Evolutionary conservation across 2,888 invertebrate species (phyloP).

Genomic region (Rhamphomyia laevipes): DNA sequence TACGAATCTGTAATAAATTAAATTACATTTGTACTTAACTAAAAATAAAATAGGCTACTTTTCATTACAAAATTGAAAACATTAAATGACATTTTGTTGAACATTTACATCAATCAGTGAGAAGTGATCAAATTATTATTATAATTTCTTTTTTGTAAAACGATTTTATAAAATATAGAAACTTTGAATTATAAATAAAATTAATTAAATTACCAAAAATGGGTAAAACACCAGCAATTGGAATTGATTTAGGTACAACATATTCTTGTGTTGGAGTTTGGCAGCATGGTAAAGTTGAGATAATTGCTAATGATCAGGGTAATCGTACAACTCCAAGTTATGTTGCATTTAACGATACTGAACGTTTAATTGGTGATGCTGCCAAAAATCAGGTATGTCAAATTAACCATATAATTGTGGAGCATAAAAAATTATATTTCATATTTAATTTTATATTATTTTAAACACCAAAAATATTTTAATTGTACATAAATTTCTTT

Average conservation of each 20-base stretch:
- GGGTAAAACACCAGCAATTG: slow-evolving; percentile 47
- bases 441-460: background rate
- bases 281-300: slow-evolving; percentile 69
- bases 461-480: background rate
- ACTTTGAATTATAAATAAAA: background rate
- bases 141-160: too few species aligned
- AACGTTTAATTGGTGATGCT: slow-evolving; percentile 74
- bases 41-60: too few species aligned
- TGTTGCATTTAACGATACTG: slow-evolving; percentile 76
- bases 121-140: too few species aligned
- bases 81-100: too few species aligned
- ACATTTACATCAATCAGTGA: too few species aligned
- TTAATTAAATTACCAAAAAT: slow-evolving; percentile 16
- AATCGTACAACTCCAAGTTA: slow-evolving; percentile 80
- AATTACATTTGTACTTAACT: too few species aligned
- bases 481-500: too few species aligned
- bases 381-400: slow-evolving; percentile 66
- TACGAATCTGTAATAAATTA: too few species aligned
- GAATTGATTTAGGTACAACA: slow-evolving; percentile 79
- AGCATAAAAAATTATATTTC: background rate
- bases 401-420: background rate
- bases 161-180: too few species aligned
- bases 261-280: slow-evolving; percentile 81
- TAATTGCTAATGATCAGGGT: slow-evolving; percentile 81
- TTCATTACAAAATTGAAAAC: too few species aligned